These are phyloP conservation scores for Oryzias javanicus DNA, from an alignment of 2,113 vertebrate genomes.

Conservation along the genomic window DNA sequence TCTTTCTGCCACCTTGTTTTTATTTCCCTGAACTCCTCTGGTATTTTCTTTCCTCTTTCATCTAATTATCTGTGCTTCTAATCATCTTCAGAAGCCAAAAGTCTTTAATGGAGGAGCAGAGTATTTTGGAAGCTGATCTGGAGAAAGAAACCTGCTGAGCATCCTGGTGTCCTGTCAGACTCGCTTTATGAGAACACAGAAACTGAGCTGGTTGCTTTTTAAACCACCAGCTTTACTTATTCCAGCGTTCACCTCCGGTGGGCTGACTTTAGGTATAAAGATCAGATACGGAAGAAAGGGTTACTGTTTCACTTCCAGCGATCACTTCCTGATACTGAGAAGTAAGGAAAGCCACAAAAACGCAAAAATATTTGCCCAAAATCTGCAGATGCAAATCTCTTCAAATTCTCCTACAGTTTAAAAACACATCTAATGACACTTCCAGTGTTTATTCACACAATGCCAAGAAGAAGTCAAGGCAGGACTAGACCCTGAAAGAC, in stretches of 20 bases:
- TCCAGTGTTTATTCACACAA: background rate
- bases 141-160: conserved; percentile 30
- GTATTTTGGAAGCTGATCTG: conserved; percentile 24
- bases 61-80: conserved; percentile 32
- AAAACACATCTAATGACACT: background rate
- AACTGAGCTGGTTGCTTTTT: conserved; percentile 6
- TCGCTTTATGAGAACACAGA: conserved; percentile 2
- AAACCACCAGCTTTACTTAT: conserved; percentile 15
- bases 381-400: background rate
- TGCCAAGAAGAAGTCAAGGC: background rate
- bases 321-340: background rate
- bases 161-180: conserved; percentile 22
- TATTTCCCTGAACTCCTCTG: conserved; percentile 5
- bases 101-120: conserved; percentile 36
- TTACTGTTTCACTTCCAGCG: conserved; percentile 3
- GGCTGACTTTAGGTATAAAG: conserved; percentile 6
- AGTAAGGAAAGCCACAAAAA: background rate
- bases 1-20: conserved; percentile 1
- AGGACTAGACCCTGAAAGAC: background rate
- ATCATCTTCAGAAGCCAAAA: conserved; percentile 43
- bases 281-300: background rate
- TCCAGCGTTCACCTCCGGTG: conserved; percentile 24
- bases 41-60: conserved; percentile 4
- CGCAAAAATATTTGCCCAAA: background rate
- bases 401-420: background rate